Base-by-base conservation (phyloP, 2,797 vertebrate species). In the Neoniphon sammara region DNA sequence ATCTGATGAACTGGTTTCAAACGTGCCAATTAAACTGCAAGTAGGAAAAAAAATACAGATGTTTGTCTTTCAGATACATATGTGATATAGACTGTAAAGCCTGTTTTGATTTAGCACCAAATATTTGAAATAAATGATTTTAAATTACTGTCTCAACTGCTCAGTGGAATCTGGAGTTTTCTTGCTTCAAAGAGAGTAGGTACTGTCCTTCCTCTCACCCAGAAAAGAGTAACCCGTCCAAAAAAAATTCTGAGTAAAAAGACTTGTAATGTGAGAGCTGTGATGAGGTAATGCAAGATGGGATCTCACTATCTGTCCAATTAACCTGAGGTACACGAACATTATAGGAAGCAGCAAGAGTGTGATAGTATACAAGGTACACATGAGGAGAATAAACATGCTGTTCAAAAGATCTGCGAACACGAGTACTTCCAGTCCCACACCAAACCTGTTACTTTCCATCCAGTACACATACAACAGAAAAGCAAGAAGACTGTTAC, bases 311-410 rank as follows among this genome's bases (percentile, higher is more conserved):
- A 93, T 92, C 77, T 83, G 90, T 96, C 95, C 95, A 96, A 95
- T 95, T 95, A 96, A 96, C 95, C 96, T 96, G 96, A 97, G 96
- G 96, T 96, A 96, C 95, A 94, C 90, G 85, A 87, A 94, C 92
- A 94, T 93, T 91, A 93, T 93, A 94, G 91, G 92, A 95, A 94
- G 93, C 95, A 94, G 95, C 90, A 92, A 95, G 94, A 89, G 92
- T 92, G 88, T 80, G 76, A 90, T 84, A 79, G 87, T 86, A 77
- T 84, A 86, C 79, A 89, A 85, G 85, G 86, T 86, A 91, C 76
- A 91, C 80, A 81, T 69, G 34, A 62, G 75, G 85, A 73, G 73
- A 70, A 85, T 93, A 89, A 92, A 94, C 85, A 93, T 70, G 86
- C 92, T 91, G 92, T 92, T 90, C 88, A 91, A 93, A 73, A 81